A percentile compares a stretch with the other conserved stretches of the same genome.
Conservation (phyloP, 2,113 vertebrate genomes). For the Scophthalmus maximus region DNA sequence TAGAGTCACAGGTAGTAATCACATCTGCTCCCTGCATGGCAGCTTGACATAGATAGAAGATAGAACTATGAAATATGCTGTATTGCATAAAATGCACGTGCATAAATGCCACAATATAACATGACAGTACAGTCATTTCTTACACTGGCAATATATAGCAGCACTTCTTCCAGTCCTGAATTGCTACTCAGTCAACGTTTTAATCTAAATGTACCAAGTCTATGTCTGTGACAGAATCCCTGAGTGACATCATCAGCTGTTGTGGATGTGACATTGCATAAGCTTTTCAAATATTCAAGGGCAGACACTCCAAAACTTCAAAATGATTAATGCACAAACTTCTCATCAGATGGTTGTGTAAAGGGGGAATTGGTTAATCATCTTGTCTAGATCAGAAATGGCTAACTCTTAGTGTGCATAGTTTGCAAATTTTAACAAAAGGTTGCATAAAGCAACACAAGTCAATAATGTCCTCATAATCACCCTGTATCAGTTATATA, state of each 20-base stretch:
- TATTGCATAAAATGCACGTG: not conserved
- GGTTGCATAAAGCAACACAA: too few relatives aligned
- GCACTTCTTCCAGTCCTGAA: not conserved
- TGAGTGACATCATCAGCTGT: constrained; percentile 40
- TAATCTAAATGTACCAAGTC: not conserved
- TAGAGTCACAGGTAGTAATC: not conserved
- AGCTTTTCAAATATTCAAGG: not conserved
- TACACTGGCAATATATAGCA: not conserved
- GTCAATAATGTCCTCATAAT: too few relatives aligned
- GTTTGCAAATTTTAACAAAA: too few relatives aligned
- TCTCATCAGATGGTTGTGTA: not conserved
- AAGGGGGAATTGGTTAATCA: too few relatives aligned
- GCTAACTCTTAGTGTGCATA: not conserved
- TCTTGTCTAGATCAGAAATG: not conserved
- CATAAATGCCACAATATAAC: not conserved
- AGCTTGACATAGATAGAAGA: constrained; percentile 2
- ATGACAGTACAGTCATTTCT: not conserved
- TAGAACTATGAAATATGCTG: not conserved
- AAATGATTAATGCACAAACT: too few relatives aligned
- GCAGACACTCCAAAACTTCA: not conserved
- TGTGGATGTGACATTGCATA: constrained; percentile 11
- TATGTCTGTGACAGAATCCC: constrained; percentile 14
- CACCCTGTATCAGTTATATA: too few relatives aligned
- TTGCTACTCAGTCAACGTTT: constrained; percentile 6
- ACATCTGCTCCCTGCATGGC: not conserved